A percentile compares a stretch with the other conserved stretches of the same genome.
Evolutionary conservation across 2,888 invertebrate genomes (phyloP).

Genomic region (Xanthia icteritia): DNA sequence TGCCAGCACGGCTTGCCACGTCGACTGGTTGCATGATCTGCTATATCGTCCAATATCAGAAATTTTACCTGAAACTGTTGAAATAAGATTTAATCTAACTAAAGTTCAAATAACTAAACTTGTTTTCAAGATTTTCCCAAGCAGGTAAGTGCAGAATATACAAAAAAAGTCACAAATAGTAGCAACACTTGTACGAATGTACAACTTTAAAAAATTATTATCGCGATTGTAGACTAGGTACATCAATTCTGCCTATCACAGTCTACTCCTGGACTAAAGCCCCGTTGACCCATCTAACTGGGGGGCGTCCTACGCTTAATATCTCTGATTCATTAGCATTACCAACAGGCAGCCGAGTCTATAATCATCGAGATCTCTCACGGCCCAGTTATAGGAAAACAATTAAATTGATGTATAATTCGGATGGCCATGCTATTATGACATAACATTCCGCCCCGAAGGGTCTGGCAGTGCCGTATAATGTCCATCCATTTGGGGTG

Average conservation of each 20-base stretch:
- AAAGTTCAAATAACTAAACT: too few relatives aligned
- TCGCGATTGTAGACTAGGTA: too few relatives aligned
- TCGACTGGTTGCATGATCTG: conserved; percentile 24
- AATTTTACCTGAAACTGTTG: conserved; percentile 32
- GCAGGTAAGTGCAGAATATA: too few relatives aligned
- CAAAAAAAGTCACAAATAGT: background rate
- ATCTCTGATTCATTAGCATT: background rate
- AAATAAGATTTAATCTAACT: background rate
- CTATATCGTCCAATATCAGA: conserved; percentile 41
- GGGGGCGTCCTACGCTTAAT: too few relatives aligned
- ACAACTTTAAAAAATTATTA: background rate
- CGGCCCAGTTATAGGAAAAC: too few relatives aligned
- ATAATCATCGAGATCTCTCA: background rate
- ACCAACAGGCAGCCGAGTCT: background rate
- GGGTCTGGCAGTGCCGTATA: too few relatives aligned
- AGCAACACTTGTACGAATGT: background rate
- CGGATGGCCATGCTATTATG: background rate
- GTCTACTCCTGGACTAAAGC: too few relatives aligned
- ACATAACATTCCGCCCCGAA: too few relatives aligned
- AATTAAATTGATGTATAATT: too few relatives aligned
- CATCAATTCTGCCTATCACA: too few relatives aligned
- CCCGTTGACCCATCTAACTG: too few relatives aligned
- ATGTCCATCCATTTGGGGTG: background rate
- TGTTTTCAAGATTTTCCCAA: background rate
- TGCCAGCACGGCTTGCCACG: conserved; percentile 55